Percentiles rank a stretch among this genome's conserved stretches.
Conservation (phyloP, 2,113 vertebrate genomes). For the Cebus imitator region DNA sequence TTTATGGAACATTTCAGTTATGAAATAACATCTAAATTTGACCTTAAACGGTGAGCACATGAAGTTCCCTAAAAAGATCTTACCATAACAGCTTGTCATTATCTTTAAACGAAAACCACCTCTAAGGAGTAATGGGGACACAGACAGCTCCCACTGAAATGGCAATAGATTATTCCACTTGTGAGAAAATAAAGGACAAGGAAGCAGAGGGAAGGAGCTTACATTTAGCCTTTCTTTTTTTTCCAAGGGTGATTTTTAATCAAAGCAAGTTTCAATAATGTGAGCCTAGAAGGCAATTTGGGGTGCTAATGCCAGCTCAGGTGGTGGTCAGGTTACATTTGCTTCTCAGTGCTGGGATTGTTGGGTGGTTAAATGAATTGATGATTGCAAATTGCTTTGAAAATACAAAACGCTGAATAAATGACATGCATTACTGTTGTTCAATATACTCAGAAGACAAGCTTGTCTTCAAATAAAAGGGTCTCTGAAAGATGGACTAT, state of each 20-base stretch:
- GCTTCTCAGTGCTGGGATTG: background rate
- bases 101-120: background rate
- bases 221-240: constrained; percentile 37
- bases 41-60: constrained; percentile 24
- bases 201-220: background rate
- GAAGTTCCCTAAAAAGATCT: background rate
- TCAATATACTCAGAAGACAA: constrained; percentile 56
- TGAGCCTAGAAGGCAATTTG: constrained; percentile 34
- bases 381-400: constrained; percentile 62
- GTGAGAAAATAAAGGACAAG: background rate
- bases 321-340: constrained; percentile 15
- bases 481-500: constrained; percentile 48
- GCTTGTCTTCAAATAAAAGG: constrained; percentile 46
- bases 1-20: constrained; percentile 6
- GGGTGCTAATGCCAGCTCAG: background rate
- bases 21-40: constrained; percentile 52
- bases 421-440: constrained; percentile 43
- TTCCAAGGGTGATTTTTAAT: constrained; percentile 54
- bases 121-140: background rate
- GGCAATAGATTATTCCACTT: background rate
- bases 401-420: constrained; percentile 65
- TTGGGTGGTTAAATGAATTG: constrained; percentile 60
- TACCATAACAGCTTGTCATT: background rate
- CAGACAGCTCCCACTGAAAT: background rate
- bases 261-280: background rate